phyloP scores from a whole-genome alignment of 2,113 vertebrate species.

The Cyanoderma ruficeps region DNA sequence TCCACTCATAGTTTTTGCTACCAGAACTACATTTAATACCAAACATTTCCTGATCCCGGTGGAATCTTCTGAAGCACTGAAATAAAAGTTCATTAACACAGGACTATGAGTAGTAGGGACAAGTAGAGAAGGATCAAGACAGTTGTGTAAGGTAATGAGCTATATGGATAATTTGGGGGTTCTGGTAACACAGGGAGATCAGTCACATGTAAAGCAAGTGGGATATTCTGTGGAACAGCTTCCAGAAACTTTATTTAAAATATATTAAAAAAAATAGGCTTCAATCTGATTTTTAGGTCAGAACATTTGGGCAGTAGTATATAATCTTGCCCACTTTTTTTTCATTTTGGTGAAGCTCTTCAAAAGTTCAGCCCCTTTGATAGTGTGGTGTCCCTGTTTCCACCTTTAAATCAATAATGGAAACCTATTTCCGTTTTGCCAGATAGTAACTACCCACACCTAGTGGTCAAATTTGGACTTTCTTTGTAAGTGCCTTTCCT shows the following conservation, averaged over 20 bases:
- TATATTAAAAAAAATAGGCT: accelerated
- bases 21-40: not conserved
- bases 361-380: not conserved
- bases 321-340: not conserved
- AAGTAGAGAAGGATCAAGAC: not conserved
- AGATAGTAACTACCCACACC: not conserved
- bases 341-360: not conserved
- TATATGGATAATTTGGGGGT: accelerated
- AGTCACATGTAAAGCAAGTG: not conserved
- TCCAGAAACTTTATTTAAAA: not conserved
- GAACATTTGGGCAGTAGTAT: not conserved
- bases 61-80: not conserved
- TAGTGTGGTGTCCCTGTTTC: not conserved
- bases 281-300: not conserved
- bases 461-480: not conserved
- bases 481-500: not conserved
- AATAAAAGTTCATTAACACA: not conserved
- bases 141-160: not conserved
- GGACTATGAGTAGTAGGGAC: not conserved
- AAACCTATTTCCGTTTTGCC: not conserved
- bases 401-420: not conserved
- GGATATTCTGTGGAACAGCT: not conserved
- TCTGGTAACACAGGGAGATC: not conserved
- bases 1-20: not conserved
- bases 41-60: not conserved